These are phyloP conservation scores for Papilio xuthus DNA, from an alignment of 1,140 invertebrate species.

Conservation along the genomic window DNA sequence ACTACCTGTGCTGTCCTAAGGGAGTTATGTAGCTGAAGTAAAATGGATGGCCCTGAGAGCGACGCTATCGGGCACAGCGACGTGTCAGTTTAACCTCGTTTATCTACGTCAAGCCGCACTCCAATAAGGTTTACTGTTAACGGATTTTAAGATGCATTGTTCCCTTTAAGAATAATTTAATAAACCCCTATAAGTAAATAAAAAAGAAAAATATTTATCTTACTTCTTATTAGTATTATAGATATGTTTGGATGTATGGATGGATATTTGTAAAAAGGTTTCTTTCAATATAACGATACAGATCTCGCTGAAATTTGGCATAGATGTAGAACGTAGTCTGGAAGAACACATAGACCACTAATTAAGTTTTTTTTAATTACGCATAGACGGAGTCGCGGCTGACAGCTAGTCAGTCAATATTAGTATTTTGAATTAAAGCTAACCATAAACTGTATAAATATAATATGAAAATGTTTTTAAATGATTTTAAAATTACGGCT, in stretches of 20 bases:
- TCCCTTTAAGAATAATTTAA: background rate
- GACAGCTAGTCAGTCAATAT: too few species aligned
- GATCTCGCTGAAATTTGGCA: too few species aligned
- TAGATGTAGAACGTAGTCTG: too few species aligned
- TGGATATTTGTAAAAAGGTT: too few species aligned
- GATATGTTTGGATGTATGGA: background rate
- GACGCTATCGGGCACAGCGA: constrained; percentile 14
- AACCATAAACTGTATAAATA: too few species aligned
- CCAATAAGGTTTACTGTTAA: constrained; percentile 19
- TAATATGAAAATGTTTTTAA: too few species aligned
- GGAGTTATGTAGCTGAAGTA: constrained; percentile 6
- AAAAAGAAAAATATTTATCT: background rate
- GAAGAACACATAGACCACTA: too few species aligned
- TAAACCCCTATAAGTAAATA: background rate
- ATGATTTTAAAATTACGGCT: too few species aligned
- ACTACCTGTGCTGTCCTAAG: constrained; percentile 24
- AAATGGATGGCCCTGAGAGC: constrained; percentile 26
- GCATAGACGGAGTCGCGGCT: too few species aligned
- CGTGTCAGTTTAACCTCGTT: constrained; percentile 28
- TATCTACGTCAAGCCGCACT: constrained; percentile 20
- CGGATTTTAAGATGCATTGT: constrained; percentile 18
- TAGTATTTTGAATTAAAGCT: too few species aligned
- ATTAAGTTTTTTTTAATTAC: too few species aligned
- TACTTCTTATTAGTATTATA: background rate
- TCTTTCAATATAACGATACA: too few species aligned